Base-by-base conservation (phyloP, 2,113 vertebrate genomes). In the Pangasianodon hypophthalmus region DNA sequence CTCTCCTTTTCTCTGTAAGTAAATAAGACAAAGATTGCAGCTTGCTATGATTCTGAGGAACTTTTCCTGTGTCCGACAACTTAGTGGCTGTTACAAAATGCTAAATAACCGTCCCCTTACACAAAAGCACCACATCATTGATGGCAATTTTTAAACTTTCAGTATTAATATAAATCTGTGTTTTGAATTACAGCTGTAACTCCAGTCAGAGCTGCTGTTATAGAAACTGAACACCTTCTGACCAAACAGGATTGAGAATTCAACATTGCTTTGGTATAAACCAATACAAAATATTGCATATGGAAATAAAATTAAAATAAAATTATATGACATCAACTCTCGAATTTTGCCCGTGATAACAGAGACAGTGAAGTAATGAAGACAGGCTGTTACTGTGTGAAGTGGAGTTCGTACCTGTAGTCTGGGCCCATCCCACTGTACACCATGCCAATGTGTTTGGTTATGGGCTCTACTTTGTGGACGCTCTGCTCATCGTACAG, bases 381-480 rank as follows among this genome's bases (percentile, higher is more conserved):
- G 37, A 37, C n/a, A 46, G 21, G 16, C 81, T 3, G 60, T 52
- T 8, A 64, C 18, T 80, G 24, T 19, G 10, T 44, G 83, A 2
- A 48, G 8, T 4, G 56, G 1, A 92, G 41, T 9, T 1, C 85
- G 5, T 95, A 99, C 98, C 98, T 98, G 96, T 99, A 99, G 94
- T 99, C 98, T 41, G 98, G 98, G 64, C 98, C 98, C 98, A 99
- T 99, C 86, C 98, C 98, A 14, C 98, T 99, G 92, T 99, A 99
- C 85, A 99, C 98, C 97, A 99, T 97, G 85, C 98, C 98, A 94
- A 99, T 99, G 87, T 99, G 98, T 93, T 99, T 99, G 88, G 98
- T 99, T 94, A 99, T 98, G 32, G 98, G 97, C 92, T 99, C 98
- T 94, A 99, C 98, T 96, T 99, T 99, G 93, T 99, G 98, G 86